Evolutionary conservation across 2,888 invertebrate species (phyloP).

Genomic region (Cryptus armator): DNA sequence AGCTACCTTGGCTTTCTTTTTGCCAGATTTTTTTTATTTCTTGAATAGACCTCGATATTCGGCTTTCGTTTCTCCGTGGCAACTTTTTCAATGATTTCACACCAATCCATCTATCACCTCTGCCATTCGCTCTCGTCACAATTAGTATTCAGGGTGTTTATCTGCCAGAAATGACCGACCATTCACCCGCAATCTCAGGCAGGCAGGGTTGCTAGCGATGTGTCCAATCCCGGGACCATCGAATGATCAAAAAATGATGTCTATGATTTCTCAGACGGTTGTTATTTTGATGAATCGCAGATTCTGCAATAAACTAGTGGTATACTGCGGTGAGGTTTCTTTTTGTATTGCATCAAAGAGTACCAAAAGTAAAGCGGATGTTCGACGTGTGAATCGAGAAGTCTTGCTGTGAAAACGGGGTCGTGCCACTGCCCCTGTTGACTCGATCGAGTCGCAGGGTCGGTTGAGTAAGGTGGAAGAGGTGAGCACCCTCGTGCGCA

Average conservation of each 20-base stretch:
- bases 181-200: not conserved
- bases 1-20: slow-evolving; percentile 5
- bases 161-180: not conserved
- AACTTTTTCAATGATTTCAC: slow-evolving; percentile 9
- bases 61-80: not conserved
- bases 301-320: not conserved
- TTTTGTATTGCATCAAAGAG: not conserved
- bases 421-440: slow-evolving; percentile 4
- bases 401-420: slow-evolving; percentile 14
- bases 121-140: not conserved
- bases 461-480: not conserved
- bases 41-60: not conserved
- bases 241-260: not conserved
- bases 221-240: not conserved
- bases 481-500: not conserved
- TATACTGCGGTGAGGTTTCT: not conserved
- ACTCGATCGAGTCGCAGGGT: slow-evolving; percentile 25
- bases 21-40: slow-evolving; percentile 21
- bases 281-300: not conserved
- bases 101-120: not conserved
- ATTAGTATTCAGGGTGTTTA: not conserved
- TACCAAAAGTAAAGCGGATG: not conserved
- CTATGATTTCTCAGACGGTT: not conserved
- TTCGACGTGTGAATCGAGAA: slow-evolving; percentile 20
- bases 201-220: not conserved